phyloP scores from a whole-genome alignment of 2,797 vertebrate genomes.

The Acanthopagrus latus region DNA sequence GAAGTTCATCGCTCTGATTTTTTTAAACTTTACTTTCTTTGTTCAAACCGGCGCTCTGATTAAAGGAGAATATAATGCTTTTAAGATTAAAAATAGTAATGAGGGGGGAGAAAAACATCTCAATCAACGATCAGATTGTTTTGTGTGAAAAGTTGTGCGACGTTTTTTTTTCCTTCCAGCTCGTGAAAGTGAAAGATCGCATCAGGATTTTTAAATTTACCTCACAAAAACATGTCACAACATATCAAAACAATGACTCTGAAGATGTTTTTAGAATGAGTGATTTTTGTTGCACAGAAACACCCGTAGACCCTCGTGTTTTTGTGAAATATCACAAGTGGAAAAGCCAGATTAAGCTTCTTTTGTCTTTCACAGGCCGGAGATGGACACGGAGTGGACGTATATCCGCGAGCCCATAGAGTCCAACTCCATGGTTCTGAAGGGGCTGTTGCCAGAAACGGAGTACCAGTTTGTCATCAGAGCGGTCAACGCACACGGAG shows the following conservation, averaged over 20 bases:
- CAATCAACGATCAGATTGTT: constrained; percentile 1
- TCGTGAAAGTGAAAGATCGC: not conserved
- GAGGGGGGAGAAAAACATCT: not conserved
- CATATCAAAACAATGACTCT: not conserved
- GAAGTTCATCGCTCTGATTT: constrained; percentile 19
- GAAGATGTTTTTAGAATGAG: constrained; percentile 5
- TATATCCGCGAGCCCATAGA: constrained; percentile 91
- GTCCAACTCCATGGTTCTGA: constrained; percentile 94
- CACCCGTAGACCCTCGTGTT: not conserved
- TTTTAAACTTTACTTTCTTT: not conserved
- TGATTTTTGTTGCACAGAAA: not conserved
- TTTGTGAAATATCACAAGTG: not conserved
- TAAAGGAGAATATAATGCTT: constrained; percentile 2
- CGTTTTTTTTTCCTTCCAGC: not conserved
- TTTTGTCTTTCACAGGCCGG: constrained; percentile 85
- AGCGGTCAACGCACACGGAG: constrained; percentile 89
- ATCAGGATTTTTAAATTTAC: not conserved
- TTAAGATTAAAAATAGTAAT: constrained; percentile 5
- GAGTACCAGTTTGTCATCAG: constrained; percentile 93
- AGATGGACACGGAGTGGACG: constrained; percentile 93
- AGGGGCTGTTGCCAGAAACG: constrained; percentile 91
- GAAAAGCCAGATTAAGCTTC: not conserved
- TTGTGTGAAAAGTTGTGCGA: constrained; percentile 1
- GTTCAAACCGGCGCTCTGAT: not conserved
- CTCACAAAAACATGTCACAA: not conserved